phyloP scores from a whole-genome alignment of 2,113 vertebrate genomes.

The Jaculus jaculus region DNA sequence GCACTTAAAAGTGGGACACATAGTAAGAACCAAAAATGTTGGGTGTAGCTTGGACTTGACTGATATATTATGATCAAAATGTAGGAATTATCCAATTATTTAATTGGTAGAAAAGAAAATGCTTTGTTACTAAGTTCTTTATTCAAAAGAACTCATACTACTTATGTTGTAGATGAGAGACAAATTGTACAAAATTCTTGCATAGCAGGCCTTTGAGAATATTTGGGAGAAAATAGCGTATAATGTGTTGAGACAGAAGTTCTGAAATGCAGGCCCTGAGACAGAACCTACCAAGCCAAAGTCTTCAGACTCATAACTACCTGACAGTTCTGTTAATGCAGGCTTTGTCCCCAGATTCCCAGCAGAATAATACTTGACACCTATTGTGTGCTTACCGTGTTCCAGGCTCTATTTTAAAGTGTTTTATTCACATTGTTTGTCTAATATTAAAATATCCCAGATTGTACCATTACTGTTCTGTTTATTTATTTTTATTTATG shows the following conservation, averaged over 20 bases:
- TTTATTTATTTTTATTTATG: no score
- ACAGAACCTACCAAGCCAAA: not conserved
- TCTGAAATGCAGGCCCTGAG: not conserved
- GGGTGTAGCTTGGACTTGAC: not conserved
- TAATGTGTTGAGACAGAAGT: not conserved
- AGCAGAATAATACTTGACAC: not conserved
- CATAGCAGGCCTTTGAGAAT: not conserved
- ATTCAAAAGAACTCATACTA: not conserved
- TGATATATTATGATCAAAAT: not conserved
- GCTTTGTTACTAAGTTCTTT: not conserved
- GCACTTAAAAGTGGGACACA: not conserved
- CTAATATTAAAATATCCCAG: not conserved
- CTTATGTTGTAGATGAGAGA: not conserved
- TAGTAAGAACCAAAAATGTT: not conserved
- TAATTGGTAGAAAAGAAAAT: constrained; percentile 40
- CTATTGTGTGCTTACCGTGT: not conserved
- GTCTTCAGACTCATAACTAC: not conserved
- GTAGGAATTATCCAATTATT: not conserved
- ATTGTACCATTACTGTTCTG: no score
- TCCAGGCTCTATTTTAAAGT: not conserved
- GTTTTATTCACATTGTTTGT: not conserved
- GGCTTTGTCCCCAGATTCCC: not conserved
- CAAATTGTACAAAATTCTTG: not conserved
- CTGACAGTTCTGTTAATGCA: constrained; percentile 23
- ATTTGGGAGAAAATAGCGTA: not conserved